Conservation (phyloP, 2,113 vertebrate genomes). For the Motacilla tschutschensis region DNA sequence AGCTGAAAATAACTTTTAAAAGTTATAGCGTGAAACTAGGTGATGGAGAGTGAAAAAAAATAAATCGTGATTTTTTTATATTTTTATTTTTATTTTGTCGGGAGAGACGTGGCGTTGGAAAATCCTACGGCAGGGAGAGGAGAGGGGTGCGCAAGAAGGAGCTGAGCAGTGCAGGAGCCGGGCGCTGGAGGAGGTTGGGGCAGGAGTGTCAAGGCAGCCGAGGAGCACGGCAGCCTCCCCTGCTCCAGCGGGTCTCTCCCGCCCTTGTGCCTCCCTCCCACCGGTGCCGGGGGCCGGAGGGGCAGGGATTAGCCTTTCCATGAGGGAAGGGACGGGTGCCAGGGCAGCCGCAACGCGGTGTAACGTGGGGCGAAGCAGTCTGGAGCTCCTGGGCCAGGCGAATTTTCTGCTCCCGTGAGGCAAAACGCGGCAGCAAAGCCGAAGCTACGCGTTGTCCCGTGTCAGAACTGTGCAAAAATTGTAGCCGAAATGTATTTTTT, state of each 20-base stretch:
- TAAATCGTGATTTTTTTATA: not conserved
- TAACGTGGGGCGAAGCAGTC: not conserved
- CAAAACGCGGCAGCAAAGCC: not conserved
- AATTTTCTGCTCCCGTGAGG: not conserved
- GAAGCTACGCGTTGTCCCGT: not conserved
- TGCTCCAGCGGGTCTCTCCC: not conserved
- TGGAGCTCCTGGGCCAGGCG: not conserved
- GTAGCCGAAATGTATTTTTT: not conserved
- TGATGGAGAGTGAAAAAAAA: not conserved
- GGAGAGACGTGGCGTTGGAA: not conserved
- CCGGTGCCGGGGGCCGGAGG: not conserved
- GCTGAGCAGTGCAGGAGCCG: not conserved
- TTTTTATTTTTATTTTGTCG: not conserved
- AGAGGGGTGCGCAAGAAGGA: not conserved
- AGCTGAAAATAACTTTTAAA: not conserved
- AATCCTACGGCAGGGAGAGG: not conserved
- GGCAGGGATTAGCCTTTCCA: fast-evolving
- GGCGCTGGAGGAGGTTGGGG: not conserved
- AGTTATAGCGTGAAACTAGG: not conserved
- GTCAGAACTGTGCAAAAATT: not conserved
- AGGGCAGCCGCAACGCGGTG: no score
- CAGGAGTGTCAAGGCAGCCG: not conserved
- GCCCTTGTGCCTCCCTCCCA: not conserved
- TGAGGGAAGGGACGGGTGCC: not conserved
- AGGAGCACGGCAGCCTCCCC: not conserved